Conservation (phyloP, 2,113 vertebrate genomes). For the Leptosomus discolor region DNA sequence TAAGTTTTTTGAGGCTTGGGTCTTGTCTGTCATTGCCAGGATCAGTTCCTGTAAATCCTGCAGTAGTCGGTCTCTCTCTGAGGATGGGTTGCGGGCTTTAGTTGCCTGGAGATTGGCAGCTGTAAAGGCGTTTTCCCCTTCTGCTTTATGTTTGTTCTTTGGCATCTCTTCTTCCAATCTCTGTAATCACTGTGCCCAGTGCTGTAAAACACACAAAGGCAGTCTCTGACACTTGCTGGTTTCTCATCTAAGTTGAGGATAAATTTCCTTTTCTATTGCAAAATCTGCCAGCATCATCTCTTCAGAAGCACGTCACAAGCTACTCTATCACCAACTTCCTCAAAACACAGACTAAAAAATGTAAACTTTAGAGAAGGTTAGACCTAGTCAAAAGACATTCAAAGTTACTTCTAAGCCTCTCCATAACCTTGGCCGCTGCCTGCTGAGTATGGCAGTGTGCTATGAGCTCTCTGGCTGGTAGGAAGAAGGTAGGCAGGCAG, state of each 20-base stretch:
- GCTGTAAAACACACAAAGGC: neutral
- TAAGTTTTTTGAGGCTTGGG: neutral
- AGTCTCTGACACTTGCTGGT: neutral
- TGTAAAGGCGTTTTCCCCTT: neutral
- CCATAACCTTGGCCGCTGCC: neutral
- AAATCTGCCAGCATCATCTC: neutral
- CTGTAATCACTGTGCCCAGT: neutral
- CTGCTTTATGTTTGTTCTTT: neutral
- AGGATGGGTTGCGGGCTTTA: neutral
- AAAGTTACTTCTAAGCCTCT: neutral
- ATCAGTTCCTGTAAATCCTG: neutral
- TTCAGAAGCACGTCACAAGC: neutral
- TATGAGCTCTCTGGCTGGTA: neutral
- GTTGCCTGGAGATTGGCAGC: neutral
- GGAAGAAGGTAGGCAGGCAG: neutral
- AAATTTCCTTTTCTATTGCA: neutral
- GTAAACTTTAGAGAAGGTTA: neutral
- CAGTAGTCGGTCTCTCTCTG: neutral
- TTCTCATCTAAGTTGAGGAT: neutral
- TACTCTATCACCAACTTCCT: neutral
- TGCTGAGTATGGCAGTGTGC: rapidly evolving
- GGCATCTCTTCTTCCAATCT: neutral
- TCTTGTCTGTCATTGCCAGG: slow-evolving; percentile 25
- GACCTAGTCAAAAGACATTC: neutral
- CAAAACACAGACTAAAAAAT: neutral